Evolutionary conservation across 35 echinoderm and acorn worm species (phyloP).

Genomic region (Heliocidaris tuberculata): DNA sequence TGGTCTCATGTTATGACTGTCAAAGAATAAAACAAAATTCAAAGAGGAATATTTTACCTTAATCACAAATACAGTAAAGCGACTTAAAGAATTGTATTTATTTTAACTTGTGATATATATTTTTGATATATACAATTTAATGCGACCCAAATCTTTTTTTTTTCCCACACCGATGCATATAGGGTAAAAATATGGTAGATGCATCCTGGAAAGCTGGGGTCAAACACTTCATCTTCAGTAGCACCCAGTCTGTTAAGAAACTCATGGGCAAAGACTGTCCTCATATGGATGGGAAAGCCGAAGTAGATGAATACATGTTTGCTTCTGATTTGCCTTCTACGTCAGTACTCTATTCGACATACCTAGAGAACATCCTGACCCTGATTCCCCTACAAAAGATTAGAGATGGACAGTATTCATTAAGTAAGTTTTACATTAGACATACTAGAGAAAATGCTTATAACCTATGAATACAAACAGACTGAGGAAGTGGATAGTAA

Average conservation of each 20-base stretch:
- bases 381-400: not conserved
- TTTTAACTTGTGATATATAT: too few species aligned
- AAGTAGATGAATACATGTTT: constrained; percentile 40
- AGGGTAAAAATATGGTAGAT: constrained; percentile 48
- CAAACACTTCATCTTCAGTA: constrained; percentile 47
- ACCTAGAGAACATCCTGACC: constrained; percentile 41
- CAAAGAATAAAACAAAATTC: too few species aligned
- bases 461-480: not conserved
- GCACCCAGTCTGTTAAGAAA: not conserved
- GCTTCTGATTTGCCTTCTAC: not conserved
- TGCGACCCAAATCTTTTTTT: not conserved
- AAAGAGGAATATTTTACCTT: too few species aligned
- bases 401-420: not conserved
- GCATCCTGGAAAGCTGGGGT: constrained; percentile 31
- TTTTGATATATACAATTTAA: too few species aligned
- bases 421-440: not conserved
- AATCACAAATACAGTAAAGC: too few species aligned
- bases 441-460: not conserved
- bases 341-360: not conserved
- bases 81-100: too few species aligned
- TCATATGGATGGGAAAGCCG: constrained; percentile 37
- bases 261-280: not conserved
- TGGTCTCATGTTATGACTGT: too few species aligned
- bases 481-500: not conserved
- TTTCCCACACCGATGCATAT: not conserved